These are phyloP conservation scores for Stylophora pistillata DNA, from an alignment of 64 coral and sea anemone species.

Conservation along the genomic window DNA sequence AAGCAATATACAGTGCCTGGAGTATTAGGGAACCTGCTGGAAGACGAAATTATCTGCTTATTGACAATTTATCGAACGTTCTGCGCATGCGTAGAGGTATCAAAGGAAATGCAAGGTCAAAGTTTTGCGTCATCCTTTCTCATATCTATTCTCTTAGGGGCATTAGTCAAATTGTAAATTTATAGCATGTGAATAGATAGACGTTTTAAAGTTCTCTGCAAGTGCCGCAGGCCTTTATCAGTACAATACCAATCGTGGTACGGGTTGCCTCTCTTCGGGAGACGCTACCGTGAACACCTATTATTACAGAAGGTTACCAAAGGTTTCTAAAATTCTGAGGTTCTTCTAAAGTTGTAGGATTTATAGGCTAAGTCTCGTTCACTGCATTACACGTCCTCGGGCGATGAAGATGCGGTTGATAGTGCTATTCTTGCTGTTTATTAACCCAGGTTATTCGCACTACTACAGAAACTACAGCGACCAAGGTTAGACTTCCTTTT, in stretches of 20 bases:
- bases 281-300: neutral
- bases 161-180: neutral
- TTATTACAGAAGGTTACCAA: neutral
- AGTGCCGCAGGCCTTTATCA: neutral
- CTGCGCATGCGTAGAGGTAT: conserved; percentile 1
- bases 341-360: neutral
- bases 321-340: neutral
- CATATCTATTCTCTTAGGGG: neutral
- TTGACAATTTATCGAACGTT: neutral
- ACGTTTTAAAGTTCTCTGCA: neutral
- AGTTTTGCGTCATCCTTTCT: neutral
- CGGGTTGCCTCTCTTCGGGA: neutral
- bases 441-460: neutral
- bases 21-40: neutral
- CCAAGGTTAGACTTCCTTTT: neutral
- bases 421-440: neutral
- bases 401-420: conserved; percentile 6
- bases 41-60: neutral
- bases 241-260: neutral
- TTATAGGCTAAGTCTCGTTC: neutral
- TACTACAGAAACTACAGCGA: conserved; percentile 9
- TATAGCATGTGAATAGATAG: neutral
- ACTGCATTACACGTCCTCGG: neutral
- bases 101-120: neutral
- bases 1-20: no score